Conservation (phyloP, 2,888 invertebrate genomes). For the Seladonia tumulorum region DNA sequence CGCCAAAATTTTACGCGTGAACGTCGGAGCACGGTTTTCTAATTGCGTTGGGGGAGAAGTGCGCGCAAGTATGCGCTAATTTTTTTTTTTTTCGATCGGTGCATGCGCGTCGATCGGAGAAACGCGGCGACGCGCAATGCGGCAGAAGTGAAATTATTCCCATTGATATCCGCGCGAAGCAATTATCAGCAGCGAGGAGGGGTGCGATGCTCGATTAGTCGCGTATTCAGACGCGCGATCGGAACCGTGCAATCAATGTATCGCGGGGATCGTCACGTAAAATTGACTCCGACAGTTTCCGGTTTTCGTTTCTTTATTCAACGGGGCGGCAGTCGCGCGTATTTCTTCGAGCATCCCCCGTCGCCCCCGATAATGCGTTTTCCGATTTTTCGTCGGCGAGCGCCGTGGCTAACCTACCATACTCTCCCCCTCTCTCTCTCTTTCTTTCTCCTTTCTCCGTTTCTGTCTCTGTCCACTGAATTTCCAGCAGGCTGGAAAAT, state of each 20-base stretch:
- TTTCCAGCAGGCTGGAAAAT: slow-evolving; percentile 60
- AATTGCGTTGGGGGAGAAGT: background rate
- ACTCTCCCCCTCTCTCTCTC: background rate
- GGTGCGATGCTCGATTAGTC: slow-evolving; percentile 20
- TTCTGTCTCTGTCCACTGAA: slow-evolving; percentile 30
- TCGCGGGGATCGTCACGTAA: background rate
- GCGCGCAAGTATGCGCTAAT: background rate
- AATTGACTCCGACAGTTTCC: slow-evolving; percentile 42
- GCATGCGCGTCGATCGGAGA: background rate
- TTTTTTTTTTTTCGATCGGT: background rate
- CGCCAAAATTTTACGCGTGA: background rate
- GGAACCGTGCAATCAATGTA: slow-evolving; percentile 26
- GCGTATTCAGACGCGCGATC: slow-evolving; percentile 12
- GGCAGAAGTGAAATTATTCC: slow-evolving; percentile 35
- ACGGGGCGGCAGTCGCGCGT: slow-evolving; percentile 12
- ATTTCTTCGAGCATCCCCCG: slow-evolving; percentile 35
- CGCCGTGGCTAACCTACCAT: slow-evolving; percentile 29
- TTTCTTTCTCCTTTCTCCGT: background rate
- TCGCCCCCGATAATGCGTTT: slow-evolving; percentile 59
- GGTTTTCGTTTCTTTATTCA: slow-evolving; percentile 27
- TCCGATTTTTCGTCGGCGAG: slow-evolving; percentile 52
- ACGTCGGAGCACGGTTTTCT: no score
- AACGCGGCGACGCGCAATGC: background rate
- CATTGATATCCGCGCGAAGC: slow-evolving; percentile 17
- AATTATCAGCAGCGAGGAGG: slow-evolving; percentile 34